A percentile compares a stretch with the other conserved stretches of the same genome.
phyloP scores from a whole-genome alignment of 2,888 invertebrate species.

The Uloborus plumipes region DNA sequence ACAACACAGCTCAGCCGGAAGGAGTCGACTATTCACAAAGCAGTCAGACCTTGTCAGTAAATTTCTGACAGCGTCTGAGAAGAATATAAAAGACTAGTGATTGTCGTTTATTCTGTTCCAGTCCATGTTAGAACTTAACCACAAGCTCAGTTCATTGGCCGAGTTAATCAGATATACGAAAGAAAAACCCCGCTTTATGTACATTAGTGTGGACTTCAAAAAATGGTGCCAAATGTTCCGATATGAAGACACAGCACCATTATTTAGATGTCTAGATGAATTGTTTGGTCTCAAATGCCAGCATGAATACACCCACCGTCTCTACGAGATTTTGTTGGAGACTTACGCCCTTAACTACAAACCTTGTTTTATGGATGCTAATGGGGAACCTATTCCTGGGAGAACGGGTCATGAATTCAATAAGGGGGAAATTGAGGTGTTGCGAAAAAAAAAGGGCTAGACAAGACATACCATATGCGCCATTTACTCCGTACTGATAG shows the following conservation, averaged over 20 bases:
- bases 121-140: not conserved
- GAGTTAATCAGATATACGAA: not conserved
- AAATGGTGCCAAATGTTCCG: constrained; percentile 1
- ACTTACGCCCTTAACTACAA: not conserved
- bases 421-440: not conserved
- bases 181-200: not conserved
- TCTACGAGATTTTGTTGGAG: not conserved
- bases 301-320: not conserved
- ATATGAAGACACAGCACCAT: not conserved
- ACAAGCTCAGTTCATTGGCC: not conserved
- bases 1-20: too few relatives aligned
- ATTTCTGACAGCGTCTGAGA: too few relatives aligned
- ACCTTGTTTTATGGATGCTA: not conserved
- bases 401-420: not conserved
- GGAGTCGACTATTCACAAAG: too few relatives aligned
- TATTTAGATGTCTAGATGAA: not conserved
- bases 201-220: not conserved
- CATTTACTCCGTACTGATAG: not conserved
- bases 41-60: too few relatives aligned
- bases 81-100: too few relatives aligned
- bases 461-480: not conserved
- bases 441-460: not conserved
- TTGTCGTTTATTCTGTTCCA: too few relatives aligned
- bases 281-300: not conserved
- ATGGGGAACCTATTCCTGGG: not conserved